Conservation (phyloP, 2,797 vertebrate species). For the Artibeus jamaicensis region DNA sequence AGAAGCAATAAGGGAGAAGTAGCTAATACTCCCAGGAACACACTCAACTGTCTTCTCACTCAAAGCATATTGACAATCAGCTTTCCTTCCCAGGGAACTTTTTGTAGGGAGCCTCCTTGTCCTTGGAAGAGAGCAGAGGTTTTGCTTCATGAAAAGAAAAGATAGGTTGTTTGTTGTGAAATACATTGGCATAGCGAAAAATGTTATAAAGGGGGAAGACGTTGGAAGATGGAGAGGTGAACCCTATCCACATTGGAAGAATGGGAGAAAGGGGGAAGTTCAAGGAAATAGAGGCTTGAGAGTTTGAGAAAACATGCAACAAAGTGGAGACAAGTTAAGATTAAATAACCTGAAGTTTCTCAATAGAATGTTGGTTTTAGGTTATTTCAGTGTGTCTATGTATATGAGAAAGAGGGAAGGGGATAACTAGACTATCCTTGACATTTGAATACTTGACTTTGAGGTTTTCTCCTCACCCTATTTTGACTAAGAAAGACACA, state of each 20-base stretch:
- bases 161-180: background rate
- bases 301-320: background rate
- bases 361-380: background rate
- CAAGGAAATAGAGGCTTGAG: background rate
- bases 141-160: background rate
- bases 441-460: background rate
- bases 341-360: background rate
- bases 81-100: background rate
- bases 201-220: background rate
- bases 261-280: background rate
- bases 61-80: background rate
- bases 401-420: background rate
- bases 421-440: background rate
- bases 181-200: background rate
- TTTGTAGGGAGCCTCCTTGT: background rate
- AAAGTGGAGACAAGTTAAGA: background rate
- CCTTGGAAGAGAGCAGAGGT: background rate
- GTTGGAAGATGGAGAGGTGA: background rate
- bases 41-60: background rate
- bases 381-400: background rate
- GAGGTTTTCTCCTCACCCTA: background rate
- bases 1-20: background rate
- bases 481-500: background rate
- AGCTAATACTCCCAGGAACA: background rate
- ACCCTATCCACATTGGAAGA: background rate